Evolutionary conservation across 2,113 vertebrate genomes (phyloP).

Genomic region (Centropristis striata): DNA sequence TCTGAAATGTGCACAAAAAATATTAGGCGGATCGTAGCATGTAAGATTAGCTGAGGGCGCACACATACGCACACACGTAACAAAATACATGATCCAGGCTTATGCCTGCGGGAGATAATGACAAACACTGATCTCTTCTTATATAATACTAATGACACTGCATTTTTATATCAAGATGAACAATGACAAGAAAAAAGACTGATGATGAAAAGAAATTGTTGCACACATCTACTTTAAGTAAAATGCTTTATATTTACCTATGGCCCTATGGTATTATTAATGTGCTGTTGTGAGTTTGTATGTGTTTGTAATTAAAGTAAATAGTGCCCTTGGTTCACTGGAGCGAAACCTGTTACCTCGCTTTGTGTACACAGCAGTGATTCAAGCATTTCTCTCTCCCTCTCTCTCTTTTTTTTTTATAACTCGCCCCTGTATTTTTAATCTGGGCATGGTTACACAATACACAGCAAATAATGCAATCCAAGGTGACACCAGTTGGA

Average conservation of each 20-base stretch:
- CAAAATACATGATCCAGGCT: too few relatives aligned
- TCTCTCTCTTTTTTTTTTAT: not conserved
- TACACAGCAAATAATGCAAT: slow-evolving; percentile 15
- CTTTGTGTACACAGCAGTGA: not conserved
- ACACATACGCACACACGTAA: too few relatives aligned
- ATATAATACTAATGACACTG: not conserved
- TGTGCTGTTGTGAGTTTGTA: not conserved
- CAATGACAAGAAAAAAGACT: not conserved
- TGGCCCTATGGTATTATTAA: not conserved
- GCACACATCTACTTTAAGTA: not conserved
- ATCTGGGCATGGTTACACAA: slow-evolving; percentile 48
- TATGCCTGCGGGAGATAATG: too few relatives aligned
- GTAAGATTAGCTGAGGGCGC: too few relatives aligned
- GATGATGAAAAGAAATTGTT: not conserved
- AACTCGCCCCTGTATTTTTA: slow-evolving; percentile 14
- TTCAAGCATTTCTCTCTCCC: slow-evolving; percentile 1
- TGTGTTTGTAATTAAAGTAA: not conserved
- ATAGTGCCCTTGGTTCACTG: not conserved
- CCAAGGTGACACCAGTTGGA: slow-evolving; percentile 42
- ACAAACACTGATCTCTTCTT: not conserved
- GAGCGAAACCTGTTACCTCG: not conserved
- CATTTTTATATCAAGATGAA: slow-evolving; percentile 1
- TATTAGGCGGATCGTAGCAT: too few relatives aligned
- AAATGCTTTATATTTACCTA: not conserved
- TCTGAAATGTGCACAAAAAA: too few relatives aligned